A percentile compares a stretch with the other conserved stretches of the same genome.
These are phyloP conservation scores for Salvator merianae DNA, from an alignment of 2,113 vertebrate genomes.

Conservation along the genomic window DNA sequence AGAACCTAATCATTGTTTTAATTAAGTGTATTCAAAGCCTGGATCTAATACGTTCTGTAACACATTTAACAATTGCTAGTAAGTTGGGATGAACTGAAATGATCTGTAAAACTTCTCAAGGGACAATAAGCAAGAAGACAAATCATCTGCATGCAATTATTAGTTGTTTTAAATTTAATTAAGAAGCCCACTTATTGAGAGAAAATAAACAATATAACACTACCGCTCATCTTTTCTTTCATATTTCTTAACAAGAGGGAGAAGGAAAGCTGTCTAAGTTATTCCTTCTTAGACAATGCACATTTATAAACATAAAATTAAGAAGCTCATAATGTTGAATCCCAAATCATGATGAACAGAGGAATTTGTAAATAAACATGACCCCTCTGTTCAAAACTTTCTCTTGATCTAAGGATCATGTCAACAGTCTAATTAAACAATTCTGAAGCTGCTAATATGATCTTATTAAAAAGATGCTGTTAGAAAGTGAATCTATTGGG, in stretches of 20 bases:
- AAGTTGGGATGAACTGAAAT: conserved; percentile 24
- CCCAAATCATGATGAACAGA: conserved; percentile 14
- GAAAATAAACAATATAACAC: background rate
- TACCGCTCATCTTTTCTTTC: conserved; percentile 20
- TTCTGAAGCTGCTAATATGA: conserved; percentile 45
- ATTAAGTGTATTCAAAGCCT: conserved; percentile 1
- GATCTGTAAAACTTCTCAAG: conserved; percentile 32
- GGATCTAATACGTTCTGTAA: conserved; percentile 9
- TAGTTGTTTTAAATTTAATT: conserved; percentile 37
- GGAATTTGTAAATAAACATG: conserved; percentile 24
- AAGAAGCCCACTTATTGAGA: conserved; percentile 11
- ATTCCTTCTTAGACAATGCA: background rate
- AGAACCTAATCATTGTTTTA: conserved; percentile 12
- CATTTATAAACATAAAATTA: background rate
- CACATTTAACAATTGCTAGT: conserved; percentile 19
- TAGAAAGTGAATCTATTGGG: conserved; percentile 37
- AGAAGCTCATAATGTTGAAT: conserved; percentile 8
- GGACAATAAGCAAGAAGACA: conserved; percentile 23
- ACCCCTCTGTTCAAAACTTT: conserved; percentile 25
- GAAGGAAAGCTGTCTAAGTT: conserved; percentile 1
- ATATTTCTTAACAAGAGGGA: conserved; percentile 9
- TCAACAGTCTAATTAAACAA: conserved; percentile 52
- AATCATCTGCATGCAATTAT: conserved; percentile 28
- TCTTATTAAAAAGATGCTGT: conserved; percentile 40
- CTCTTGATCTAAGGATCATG: conserved; percentile 36